Conservation (phyloP, 2,113 vertebrate genomes). For the Tylochromis polylepis region DNA sequence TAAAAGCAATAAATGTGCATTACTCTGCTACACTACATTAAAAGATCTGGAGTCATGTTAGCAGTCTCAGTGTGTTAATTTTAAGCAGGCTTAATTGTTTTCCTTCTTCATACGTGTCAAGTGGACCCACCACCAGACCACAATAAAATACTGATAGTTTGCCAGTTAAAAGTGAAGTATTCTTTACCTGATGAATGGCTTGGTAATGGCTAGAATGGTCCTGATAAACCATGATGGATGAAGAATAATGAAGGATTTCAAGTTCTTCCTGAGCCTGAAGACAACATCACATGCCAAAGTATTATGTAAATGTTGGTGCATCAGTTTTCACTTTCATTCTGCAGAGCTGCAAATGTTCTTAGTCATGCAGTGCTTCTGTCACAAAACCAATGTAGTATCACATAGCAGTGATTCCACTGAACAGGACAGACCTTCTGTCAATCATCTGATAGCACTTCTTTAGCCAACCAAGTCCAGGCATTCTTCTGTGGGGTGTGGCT, state of each 20-base stretch:
- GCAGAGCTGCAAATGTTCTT: neutral
- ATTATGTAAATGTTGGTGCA: neutral
- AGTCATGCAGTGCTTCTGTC: neutral
- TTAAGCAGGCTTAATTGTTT: neutral
- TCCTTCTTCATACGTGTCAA: neutral
- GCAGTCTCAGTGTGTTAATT: neutral
- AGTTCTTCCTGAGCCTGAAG: conserved; percentile 89
- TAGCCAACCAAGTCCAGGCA: conserved; percentile 95
- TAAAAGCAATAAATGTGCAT: neutral
- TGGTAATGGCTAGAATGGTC: conserved; percentile 89
- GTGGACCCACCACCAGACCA: neutral
- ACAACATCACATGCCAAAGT: neutral
- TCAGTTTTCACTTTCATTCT: neutral
- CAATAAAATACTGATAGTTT: neutral
- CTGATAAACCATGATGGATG: conserved; percentile 99
- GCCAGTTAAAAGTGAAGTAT: neutral
- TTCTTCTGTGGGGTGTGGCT: conserved; percentile 92
- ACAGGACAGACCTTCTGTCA: conserved; percentile 80
- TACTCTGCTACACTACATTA: neutral
- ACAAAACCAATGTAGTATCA: neutral
- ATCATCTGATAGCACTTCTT: conserved; percentile 99
- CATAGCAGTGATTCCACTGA: neutral
- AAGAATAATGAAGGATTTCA: conserved; percentile 97
- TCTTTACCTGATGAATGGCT: conserved; percentile 94
- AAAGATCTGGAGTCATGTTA: neutral